Evolutionary conservation across 2,888 invertebrate genomes (phyloP).

Genomic region (Agrochola litura): DNA sequence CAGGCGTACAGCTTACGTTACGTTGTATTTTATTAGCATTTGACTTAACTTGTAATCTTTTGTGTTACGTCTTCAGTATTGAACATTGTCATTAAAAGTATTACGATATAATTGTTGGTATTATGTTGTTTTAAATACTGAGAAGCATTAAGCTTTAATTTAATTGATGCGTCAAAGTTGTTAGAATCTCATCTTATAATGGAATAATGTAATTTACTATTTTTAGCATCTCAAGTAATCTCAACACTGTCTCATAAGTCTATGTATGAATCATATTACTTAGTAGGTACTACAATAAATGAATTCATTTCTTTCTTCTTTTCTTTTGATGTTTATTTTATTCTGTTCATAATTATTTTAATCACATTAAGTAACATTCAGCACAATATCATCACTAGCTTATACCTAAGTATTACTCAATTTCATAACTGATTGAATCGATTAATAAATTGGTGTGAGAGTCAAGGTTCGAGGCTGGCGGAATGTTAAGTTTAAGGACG

Average conservation of each 20-base stretch:
- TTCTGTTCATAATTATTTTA: not conserved
- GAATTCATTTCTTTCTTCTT: not conserved
- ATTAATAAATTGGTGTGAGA: not conserved
- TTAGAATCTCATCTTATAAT: not conserved
- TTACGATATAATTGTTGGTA: conserved; percentile 22
- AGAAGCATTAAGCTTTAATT: not conserved
- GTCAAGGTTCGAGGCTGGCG: not conserved
- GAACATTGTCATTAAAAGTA: conserved; percentile 38
- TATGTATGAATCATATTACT: not conserved
- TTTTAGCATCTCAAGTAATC: not conserved
- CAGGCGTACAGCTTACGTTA: conserved; percentile 28
- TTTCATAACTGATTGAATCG: not conserved
- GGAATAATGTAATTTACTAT: not conserved
- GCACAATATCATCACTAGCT: not conserved
- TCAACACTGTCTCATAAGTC: not conserved
- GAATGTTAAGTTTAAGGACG: conserved; percentile 35
- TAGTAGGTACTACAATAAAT: not conserved
- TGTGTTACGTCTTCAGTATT: conserved; percentile 42
- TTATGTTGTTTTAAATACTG: conserved; percentile 11
- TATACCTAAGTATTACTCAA: not conserved
- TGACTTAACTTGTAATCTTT: conserved; percentile 50
- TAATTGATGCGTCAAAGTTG: not conserved
- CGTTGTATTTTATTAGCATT: conserved; percentile 42
- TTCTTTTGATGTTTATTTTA: not conserved
- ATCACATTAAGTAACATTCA: not conserved